Percentiles rank a stretch among this genome's conserved stretches.
These are phyloP conservation scores for Poecilus cupreus DNA, from an alignment of 2,888 invertebrate species.

Conservation along the genomic window DNA sequence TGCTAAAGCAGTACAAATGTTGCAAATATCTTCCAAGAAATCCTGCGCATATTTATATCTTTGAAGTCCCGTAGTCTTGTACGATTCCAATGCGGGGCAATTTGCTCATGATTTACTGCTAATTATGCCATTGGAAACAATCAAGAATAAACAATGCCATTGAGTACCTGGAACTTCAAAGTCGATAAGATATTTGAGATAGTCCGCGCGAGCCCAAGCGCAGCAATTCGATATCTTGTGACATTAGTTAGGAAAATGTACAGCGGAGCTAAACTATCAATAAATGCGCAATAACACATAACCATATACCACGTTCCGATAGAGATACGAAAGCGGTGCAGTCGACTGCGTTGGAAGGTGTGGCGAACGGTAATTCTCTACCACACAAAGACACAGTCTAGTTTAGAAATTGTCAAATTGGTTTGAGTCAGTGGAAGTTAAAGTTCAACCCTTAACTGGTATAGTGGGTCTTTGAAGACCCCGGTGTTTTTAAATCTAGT, in stretches of 20 bases:
- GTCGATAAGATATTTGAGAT: conserved; percentile 32
- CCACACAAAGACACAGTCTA: no score
- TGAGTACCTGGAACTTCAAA: conserved; percentile 11
- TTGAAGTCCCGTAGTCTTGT: no score
- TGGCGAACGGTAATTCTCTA: background rate
- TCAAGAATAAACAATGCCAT: conserved; percentile 11
- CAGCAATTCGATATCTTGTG: conserved; percentile 43
- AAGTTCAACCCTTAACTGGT: no score
- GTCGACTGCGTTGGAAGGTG: background rate
- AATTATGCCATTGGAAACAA: conserved; percentile 9
- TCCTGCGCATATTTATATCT: no score
- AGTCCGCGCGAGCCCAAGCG: background rate
- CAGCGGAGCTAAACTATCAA: conserved; percentile 37
- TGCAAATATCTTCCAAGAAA: no score
- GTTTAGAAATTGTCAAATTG: no score
- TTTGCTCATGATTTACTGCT: conserved; percentile 8
- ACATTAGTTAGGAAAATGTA: conserved; percentile 46
- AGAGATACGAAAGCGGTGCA: conserved; percentile 8
- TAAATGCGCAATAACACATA: conserved; percentile 49
- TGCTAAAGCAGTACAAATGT: no score
- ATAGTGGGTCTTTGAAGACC: no score
- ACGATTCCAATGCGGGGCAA: no score
- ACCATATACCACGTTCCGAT: conserved; percentile 45
- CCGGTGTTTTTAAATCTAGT: no score
- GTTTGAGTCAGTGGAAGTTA: no score